Evolutionary conservation across 2,888 invertebrate species (phyloP), one percentile per base, ranked within the genome.

Genomic region (Tipula unca): DNA sequence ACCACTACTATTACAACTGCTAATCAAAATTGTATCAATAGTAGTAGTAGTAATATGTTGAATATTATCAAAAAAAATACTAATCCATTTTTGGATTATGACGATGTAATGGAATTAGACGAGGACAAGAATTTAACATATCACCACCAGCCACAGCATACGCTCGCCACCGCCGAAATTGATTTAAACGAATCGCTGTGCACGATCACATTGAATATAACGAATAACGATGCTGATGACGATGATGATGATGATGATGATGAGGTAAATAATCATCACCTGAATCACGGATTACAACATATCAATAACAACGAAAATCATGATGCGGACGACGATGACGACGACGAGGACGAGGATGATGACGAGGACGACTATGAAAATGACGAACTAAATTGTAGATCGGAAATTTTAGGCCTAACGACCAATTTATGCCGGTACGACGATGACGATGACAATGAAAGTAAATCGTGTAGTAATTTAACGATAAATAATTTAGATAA

Each of bases 21-120:
- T 10, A 35, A 54, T 86, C 86, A 85, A 42, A 86, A 85, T 85
- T 85, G 86, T 29, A 36, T 35, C 86, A 86, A 86, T 82, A 85
- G 86, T 85, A 85, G 86, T 82, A 85, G 86, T 85, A 85, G 86
- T 17, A 69, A 20, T 25, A 69, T 25, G 10, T 10, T 69, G 10
- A 69, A 69, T 69, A 69, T 69, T 25, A 69, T 25, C 1, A 86
- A 86, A 85, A 86, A 83, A 10, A 89, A 88, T 87, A 90, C 90
- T 10, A 90, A 90, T 87, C 90, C 90, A 32, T 90, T 90, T 87
- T 90, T 90, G 84, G 89, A 90, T 86, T 90, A 90, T 39, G 90
- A 90, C 86, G 90, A 90, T 39, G 89, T 89, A 84, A 25, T 85
- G n/a, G n/a, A 69, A 35, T 89, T 89, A 85, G 85, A 69, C 13